These are phyloP conservation scores for Cheilosia soror DNA, from an alignment of 2,888 invertebrate species.

Conservation along the genomic window DNA sequence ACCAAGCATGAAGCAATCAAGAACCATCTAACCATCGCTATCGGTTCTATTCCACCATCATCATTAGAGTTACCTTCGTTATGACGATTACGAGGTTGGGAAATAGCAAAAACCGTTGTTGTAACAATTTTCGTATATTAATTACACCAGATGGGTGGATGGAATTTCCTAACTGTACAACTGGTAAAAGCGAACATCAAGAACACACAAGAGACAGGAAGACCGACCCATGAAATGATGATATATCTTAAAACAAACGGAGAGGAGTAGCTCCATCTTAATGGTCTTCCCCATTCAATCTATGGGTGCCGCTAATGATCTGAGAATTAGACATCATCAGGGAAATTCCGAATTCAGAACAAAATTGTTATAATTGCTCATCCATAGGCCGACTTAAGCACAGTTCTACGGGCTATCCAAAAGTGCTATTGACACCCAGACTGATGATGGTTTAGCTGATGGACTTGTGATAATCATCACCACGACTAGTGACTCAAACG, in stretches of 20 bases:
- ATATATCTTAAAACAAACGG: conserved; percentile 38
- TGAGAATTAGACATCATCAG: conserved; percentile 46
- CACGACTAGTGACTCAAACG: conserved; percentile 44
- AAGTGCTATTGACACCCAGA: conserved; percentile 51
- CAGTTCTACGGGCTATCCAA: not conserved
- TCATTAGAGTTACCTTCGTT: conserved; percentile 45
- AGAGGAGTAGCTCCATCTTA: conserved; percentile 29
- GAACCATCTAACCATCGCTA: conserved; percentile 66
- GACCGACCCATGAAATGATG: conserved; percentile 35
- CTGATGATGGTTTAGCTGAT: conserved; percentile 1
- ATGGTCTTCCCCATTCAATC: conserved; percentile 40
- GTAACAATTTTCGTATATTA: conserved; percentile 69
- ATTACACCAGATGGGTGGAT: conserved; percentile 56
- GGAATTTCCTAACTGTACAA: conserved; percentile 53
- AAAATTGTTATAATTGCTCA: conserved; percentile 23
- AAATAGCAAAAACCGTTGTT: conserved; percentile 51
- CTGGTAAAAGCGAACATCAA: conserved; percentile 29
- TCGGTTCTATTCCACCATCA: conserved; percentile 3
- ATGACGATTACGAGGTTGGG: conserved; percentile 26
- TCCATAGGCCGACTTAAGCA: not conserved
- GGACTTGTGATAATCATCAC: conserved; percentile 21
- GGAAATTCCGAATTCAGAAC: not conserved
- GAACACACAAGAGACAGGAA: conserved; percentile 42
- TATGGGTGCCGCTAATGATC: conserved; percentile 31
- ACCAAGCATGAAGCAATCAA: conserved; percentile 72